phyloP scores from a whole-genome alignment of 2,797 vertebrate species.

The Pipistrellus nathusii region DNA sequence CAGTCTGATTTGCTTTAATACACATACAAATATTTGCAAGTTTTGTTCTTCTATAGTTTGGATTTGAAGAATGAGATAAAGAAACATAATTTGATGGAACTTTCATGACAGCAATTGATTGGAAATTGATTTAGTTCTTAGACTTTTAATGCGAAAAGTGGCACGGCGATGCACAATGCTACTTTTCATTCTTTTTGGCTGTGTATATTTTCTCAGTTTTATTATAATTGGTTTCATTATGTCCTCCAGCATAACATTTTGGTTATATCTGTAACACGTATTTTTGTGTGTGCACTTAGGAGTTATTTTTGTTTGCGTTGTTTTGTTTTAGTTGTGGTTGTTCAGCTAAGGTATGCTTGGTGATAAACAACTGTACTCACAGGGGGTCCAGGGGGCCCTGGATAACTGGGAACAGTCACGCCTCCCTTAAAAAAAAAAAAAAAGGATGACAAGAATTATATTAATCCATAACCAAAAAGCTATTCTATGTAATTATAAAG shows the following conservation, averaged over 20 bases:
- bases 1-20: not conserved
- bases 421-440: constrained; percentile 89
- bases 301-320: not conserved
- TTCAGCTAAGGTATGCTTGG: not conserved
- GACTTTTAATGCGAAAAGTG: not conserved
- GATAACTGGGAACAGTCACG: constrained; percentile 89
- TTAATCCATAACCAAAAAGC: constrained; percentile 45
- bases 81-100: not conserved
- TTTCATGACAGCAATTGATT: not conserved
- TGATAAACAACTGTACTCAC: constrained; percentile 88
- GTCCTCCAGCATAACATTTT: not conserved
- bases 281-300: not conserved
- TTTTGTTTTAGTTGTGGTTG: not conserved
- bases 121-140: not conserved
- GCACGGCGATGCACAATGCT: not conserved
- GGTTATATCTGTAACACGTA: not conserved
- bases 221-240: not conserved
- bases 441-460: constrained; percentile 45
- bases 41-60: constrained; percentile 22
- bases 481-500: constrained; percentile 1
- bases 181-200: constrained; percentile 35
- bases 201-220: not conserved
- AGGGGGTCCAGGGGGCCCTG: constrained; percentile 94
- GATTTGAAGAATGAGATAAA: constrained; percentile 23
- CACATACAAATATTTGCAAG: not conserved